These are phyloP conservation scores for Tachina grossa DNA, from an alignment of 2,888 invertebrate genomes.

Conservation along the genomic window DNA sequence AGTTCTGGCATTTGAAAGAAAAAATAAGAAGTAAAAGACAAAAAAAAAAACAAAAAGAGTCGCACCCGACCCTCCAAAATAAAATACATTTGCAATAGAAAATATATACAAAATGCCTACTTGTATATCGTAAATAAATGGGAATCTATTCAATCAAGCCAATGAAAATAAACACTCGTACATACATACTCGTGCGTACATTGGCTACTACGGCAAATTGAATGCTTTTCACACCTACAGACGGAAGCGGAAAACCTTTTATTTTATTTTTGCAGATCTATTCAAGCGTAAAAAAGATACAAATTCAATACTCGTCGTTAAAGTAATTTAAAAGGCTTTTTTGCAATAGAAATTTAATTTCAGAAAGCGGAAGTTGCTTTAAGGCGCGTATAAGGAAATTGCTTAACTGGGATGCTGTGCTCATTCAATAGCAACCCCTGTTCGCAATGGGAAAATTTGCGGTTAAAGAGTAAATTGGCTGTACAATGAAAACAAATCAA, in stretches of 20 bases:
- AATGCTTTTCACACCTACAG: neutral
- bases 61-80: neutral
- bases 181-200: neutral
- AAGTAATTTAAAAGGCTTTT: too few relatives aligned
- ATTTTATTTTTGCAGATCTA: too few relatives aligned
- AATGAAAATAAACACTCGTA: neutral
- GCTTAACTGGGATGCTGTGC: too few relatives aligned
- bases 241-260: neutral
- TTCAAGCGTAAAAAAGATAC: too few relatives aligned
- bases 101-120: neutral
- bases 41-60: slow-evolving; percentile 11
- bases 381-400: too few relatives aligned
- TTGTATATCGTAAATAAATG: neutral
- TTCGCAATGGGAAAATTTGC: too few relatives aligned
- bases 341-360: too few relatives aligned
- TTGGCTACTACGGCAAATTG: neutral
- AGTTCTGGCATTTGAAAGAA: slow-evolving; percentile 23
- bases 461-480: too few relatives aligned
- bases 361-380: too few relatives aligned
- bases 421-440: too few relatives aligned
- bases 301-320: too few relatives aligned
- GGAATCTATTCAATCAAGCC: neutral
- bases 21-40: slow-evolving; percentile 23
- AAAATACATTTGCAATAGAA: neutral
- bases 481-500: too few relatives aligned